Conservation (phyloP, 2,797 vertebrate species). For the Nasua narica region DNA sequence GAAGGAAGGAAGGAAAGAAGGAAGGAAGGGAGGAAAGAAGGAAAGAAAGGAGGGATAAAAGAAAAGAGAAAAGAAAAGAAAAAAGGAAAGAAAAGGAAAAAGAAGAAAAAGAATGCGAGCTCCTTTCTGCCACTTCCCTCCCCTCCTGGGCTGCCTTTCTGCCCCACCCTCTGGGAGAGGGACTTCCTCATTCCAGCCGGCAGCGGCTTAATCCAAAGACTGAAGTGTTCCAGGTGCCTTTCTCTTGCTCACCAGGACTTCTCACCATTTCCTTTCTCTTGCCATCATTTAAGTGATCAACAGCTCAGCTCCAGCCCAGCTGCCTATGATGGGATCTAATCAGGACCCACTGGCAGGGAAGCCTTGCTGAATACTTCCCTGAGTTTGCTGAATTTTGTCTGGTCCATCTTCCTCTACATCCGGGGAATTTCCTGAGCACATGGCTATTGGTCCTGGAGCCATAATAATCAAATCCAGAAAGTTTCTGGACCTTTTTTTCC, state of each 20-base stretch:
- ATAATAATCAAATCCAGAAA: background rate
- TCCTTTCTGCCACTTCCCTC: background rate
- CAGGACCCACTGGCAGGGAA: background rate
- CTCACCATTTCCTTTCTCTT: constrained; percentile 12
- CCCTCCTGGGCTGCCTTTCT: background rate
- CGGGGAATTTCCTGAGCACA: background rate
- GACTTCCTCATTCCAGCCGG: constrained; percentile 66
- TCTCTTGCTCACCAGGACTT: background rate
- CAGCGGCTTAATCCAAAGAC: background rate
- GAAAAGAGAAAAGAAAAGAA: no score
- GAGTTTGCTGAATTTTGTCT: background rate
- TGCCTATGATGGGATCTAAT: background rate
- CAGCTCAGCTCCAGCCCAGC: background rate
- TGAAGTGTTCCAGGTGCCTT: background rate
- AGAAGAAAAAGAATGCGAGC: background rate
- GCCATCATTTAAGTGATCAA: background rate
- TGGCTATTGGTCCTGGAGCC: background rate
- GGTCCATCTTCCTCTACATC: background rate
- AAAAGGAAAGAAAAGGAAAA: background rate
- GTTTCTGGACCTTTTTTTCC: background rate
- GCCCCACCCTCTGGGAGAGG: background rate
- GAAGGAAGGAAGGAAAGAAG: no score
- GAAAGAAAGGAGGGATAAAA: background rate
- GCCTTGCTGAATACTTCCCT: background rate
- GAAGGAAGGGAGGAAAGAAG: no score